Evolutionary conservation across 2,113 vertebrate genomes (phyloP), one percentile per base, ranked within the genome.

Genomic region (Pongo pygmaeus): DNA sequence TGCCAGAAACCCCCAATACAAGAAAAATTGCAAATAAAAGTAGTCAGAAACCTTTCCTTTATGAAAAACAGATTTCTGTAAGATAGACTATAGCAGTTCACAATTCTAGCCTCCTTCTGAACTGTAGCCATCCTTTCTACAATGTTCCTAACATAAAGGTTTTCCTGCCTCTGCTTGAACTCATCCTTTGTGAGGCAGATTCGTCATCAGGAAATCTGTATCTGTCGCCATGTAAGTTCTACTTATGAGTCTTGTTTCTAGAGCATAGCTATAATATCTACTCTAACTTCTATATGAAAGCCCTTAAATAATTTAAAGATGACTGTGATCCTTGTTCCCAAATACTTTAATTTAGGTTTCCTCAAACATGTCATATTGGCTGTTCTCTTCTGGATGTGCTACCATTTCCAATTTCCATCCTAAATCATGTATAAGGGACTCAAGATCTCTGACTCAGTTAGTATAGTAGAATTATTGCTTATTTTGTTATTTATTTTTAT

Each of bases 1-100:
- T 77, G 8, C 64, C 50, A 18, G 70, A 79, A 94, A 81, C 27
- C 30, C 30, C 18, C 64, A 64, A 35, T 46, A 6, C 25, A 70
- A 93, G 43, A 61, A 32, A 96, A 84, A 94, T 43, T 38, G 10
- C n/a, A 85, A 30, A 85, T 91, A 59, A 91, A 96, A 81, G 27
- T 74, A 79, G n/a, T 46, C 25, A 88, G 75, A 61, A 50, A 32
- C 1, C 22, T 79, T 81, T 32, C 22, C 18, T 84, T 90, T 70
- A 55, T 4, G 35, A 72, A 69, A 96, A 93, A 52, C n/a, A 96
- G 80, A 55, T n/a, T 74, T 91, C 12, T 64, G 35, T 48, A 83
- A 92, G 52, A 48, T 50, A 61, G 40, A 84, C 25, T 16, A 32
- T 35, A 38, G 25, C 2, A 20, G 0, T 89, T 50, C 67, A 22